These are phyloP conservation scores for Leucophenga montana DNA, from an alignment of 2,888 invertebrate species.

Conservation along the genomic window DNA sequence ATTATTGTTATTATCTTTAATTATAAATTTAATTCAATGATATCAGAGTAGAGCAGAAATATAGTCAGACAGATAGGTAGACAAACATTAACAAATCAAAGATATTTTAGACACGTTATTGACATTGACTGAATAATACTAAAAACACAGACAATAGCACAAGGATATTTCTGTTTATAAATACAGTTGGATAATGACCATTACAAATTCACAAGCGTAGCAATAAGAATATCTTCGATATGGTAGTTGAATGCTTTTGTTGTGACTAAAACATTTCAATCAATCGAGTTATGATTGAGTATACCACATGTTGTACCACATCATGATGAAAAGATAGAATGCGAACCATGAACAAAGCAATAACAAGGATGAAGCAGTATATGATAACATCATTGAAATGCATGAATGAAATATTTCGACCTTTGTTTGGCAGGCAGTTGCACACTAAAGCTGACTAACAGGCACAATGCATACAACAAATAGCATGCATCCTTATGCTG, in stretches of 20 bases:
- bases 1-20: background rate
- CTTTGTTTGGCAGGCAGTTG: background rate
- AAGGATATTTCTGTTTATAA: too few species aligned
- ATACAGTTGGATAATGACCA: too few species aligned
- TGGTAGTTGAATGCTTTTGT: background rate
- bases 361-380: background rate
- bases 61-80: too few species aligned
- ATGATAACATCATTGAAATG: too few species aligned
- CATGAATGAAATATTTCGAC: too few species aligned
- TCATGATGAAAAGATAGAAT: too few species aligned
- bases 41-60: background rate
- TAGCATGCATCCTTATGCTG: constrained; percentile 17
- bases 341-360: background rate
- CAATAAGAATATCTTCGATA: too few species aligned
- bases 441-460: background rate
- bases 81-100: too few species aligned
- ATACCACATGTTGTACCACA: background rate
- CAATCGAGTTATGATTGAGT: constrained; percentile 2
- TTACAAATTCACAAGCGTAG: too few species aligned
- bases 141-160: too few species aligned
- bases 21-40: background rate
- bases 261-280: constrained; percentile 5
- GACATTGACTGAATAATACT: too few species aligned
- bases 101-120: background rate
- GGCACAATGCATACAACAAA: background rate